Conservation (phyloP, 1,140 invertebrate species). For the Pinna nobilis region DNA sequence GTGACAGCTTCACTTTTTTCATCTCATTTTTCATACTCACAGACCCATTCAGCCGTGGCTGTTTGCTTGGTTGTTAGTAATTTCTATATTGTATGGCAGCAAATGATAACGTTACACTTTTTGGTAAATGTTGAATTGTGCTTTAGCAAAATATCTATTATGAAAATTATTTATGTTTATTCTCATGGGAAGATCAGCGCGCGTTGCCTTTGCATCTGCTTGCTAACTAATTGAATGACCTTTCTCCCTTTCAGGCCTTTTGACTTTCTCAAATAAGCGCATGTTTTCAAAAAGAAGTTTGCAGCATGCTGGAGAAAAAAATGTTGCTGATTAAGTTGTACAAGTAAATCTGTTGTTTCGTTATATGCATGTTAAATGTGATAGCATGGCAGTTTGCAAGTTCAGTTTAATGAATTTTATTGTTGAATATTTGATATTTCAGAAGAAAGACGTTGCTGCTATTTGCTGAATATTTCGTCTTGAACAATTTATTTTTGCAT, state of each 20-base stretch:
- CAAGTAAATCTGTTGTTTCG: no score
- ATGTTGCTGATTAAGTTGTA: no score
- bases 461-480: no score
- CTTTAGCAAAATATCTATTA: slow-evolving; percentile 25
- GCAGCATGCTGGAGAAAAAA: slow-evolving; percentile 20
- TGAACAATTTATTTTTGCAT: no score
- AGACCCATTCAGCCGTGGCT: slow-evolving; percentile 50
- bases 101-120: not conserved
- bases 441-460: no score
- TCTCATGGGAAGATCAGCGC: slow-evolving; percentile 47
- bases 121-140: slow-evolving; percentile 22
- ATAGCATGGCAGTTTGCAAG: no score
- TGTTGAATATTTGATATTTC: no score
- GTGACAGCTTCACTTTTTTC: slow-evolving; percentile 24
- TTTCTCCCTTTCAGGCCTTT: slow-evolving; percentile 24
- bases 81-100: slow-evolving; percentile 21
- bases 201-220: slow-evolving; percentile 35
- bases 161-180: slow-evolving; percentile 41
- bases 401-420: no score
- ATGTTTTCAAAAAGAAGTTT: slow-evolving; percentile 8
- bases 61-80: slow-evolving; percentile 29
- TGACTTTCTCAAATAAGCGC: not conserved
- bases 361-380: no score
- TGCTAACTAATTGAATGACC: slow-evolving; percentile 19
- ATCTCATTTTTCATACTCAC: slow-evolving; percentile 2